Evolutionary conservation across 64 coral and sea anemone species (phyloP).

Genomic region (Platygyra sinensis): DNA sequence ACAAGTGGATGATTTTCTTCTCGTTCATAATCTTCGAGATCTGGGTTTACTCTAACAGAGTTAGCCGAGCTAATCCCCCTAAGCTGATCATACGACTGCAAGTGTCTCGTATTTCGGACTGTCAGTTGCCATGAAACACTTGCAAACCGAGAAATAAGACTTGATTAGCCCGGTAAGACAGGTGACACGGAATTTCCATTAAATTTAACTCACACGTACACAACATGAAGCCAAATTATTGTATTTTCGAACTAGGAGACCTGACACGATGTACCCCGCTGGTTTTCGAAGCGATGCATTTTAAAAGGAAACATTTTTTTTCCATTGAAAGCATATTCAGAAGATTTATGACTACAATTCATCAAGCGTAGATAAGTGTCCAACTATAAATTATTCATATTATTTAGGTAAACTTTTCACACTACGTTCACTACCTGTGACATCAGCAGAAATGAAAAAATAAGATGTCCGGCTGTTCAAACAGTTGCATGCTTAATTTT

Average conservation of each 20-base stretch:
- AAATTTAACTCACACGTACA: not conserved
- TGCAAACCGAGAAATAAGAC: not conserved
- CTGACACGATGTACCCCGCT: not conserved
- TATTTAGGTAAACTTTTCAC: not conserved
- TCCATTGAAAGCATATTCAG: not conserved
- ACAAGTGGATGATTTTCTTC: constrained; percentile 87
- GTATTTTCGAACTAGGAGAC: not conserved
- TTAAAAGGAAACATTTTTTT: not conserved
- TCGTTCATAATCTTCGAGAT: constrained; percentile 86
- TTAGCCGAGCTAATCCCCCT: not conserved
- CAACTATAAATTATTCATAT: constrained; percentile 16
- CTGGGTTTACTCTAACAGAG: constrained; percentile 69
- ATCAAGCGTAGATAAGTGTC: not conserved
- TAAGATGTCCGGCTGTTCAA: not conserved
- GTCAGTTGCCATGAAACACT: constrained; percentile 16
- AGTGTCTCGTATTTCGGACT: not conserved
- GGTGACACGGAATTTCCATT: constrained; percentile 8
- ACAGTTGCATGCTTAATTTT: not conserved
- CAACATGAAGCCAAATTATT: not conserved
- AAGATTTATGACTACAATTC: not conserved
- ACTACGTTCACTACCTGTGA: not conserved
- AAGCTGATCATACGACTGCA: not conserved
- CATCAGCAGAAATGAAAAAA: constrained; percentile 7
- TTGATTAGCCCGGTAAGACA: not conserved
- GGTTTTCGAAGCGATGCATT: not conserved